Evolutionary conservation across 2,113 vertebrate species (phyloP).

Genomic region (Vireo altiloquus): DNA sequence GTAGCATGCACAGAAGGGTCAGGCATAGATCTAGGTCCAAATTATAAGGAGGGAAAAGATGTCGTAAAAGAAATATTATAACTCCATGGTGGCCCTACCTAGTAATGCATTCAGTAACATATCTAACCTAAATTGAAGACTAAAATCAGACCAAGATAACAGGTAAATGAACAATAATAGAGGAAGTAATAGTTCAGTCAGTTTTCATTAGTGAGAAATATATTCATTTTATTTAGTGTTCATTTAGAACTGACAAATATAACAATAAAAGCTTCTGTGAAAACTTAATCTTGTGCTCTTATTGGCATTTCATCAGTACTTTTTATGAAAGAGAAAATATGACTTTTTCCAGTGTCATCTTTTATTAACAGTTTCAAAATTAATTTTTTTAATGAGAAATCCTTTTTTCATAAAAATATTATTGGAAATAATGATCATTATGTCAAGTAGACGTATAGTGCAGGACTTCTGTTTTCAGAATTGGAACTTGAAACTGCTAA

Average conservation of each 20-base stretch:
- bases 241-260: neutral
- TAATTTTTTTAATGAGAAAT: neutral
- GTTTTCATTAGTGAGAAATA: neutral
- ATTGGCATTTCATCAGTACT: neutral
- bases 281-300: neutral
- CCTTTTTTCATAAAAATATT: neutral
- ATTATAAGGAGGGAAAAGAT: neutral
- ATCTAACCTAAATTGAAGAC: neutral
- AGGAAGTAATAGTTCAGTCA: neutral
- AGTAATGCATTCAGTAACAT: neutral
- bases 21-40: neutral
- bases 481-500: neutral
- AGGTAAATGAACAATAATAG: neutral
- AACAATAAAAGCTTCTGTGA: neutral
- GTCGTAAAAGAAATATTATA: neutral
- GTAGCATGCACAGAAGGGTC: neutral
- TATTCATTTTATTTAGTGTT: neutral
- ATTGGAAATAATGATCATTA: neutral
- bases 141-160: neutral
- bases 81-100: neutral
- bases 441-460: neutral
- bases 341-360: neutral
- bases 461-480: neutral
- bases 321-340: neutral
- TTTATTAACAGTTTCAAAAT: neutral